Percentiles rank a stretch among this genome's conserved stretches.
Conservation (phyloP, 2,888 invertebrate genomes). For the Gymnoscelis rufifasciata region DNA sequence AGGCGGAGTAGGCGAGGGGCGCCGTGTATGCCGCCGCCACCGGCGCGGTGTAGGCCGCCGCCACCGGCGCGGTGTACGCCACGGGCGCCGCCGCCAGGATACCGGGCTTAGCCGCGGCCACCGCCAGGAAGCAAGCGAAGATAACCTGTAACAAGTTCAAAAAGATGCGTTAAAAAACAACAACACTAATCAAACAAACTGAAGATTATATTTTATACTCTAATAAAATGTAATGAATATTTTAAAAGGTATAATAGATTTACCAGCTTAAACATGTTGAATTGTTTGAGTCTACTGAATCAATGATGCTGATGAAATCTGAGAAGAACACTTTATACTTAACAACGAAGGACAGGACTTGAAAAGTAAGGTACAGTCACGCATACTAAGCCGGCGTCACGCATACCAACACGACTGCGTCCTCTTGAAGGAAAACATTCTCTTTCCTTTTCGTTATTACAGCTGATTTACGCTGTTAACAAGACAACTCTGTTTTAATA, state of each 20-base stretch:
- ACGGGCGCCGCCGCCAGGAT: constrained; percentile 50
- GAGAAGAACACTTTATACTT: constrained; percentile 42
- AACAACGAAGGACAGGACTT: constrained; percentile 43
- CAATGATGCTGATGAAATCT: constrained; percentile 40
- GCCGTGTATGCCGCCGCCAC: constrained; percentile 47
- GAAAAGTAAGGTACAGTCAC: constrained; percentile 26
- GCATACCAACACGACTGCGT: too few relatives aligned
- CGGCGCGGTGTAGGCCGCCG: constrained; percentile 38
- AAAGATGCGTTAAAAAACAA: too few relatives aligned
- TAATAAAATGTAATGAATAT: too few relatives aligned
- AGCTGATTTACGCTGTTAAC: too few relatives aligned
- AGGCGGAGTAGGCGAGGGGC: constrained; percentile 46
- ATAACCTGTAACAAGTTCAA: too few relatives aligned
- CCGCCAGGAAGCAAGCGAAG: constrained; percentile 70
- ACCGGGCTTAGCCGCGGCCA: constrained; percentile 66
- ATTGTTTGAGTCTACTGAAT: constrained; percentile 28
- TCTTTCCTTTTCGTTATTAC: too few relatives aligned
- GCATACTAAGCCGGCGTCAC: too few relatives aligned
- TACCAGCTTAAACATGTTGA: constrained; percentile 52
- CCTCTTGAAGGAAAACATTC: too few relatives aligned
- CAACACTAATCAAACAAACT: too few relatives aligned
- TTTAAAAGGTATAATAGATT: too few relatives aligned
- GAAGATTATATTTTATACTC: too few relatives aligned
- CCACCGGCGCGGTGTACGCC: constrained; percentile 48
- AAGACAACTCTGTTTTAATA: too few relatives aligned